Conservation (phyloP, 2,888 invertebrate genomes). For the Brenthis daphne region DNA sequence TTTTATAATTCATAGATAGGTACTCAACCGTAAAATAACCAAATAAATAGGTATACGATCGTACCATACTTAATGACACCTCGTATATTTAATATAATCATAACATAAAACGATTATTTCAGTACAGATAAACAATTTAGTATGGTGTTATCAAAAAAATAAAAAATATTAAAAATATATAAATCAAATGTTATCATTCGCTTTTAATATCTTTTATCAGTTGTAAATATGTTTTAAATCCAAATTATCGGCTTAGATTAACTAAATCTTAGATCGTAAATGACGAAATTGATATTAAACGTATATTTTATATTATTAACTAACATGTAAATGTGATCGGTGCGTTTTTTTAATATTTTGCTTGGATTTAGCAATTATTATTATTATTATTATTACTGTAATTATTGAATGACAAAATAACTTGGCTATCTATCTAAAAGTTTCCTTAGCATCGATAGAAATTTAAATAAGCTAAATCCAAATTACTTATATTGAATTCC, state of each 20-base stretch:
- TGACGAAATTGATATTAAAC: constrained; percentile 45
- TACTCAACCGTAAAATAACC: too few species aligned
- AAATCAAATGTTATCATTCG: constrained; percentile 80
- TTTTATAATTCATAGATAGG: too few species aligned
- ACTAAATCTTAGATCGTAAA: constrained; percentile 64
- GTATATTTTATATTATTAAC: constrained; percentile 27
- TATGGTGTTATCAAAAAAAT: constrained; percentile 29
- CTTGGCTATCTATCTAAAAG: too few species aligned
- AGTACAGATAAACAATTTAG: constrained; percentile 6
- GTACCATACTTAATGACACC: not conserved
- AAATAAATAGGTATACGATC: too few species aligned
- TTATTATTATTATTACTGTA: too few species aligned
- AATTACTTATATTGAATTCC: too few species aligned
- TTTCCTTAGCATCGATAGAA: too few species aligned
- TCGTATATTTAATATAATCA: not conserved
- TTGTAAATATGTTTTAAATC: constrained; percentile 65
- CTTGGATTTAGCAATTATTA: too few species aligned
- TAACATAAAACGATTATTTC: constrained; percentile 6
- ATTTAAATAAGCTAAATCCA: too few species aligned
- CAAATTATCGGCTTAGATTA: constrained; percentile 66
- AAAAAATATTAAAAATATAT: constrained; percentile 46
- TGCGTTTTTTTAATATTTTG: not conserved
- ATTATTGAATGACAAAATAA: too few species aligned
- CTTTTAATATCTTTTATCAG: constrained; percentile 68
- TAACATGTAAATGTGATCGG: not conserved